A percentile compares a stretch with the other conserved stretches of the same genome.
Evolutionary conservation across 1,140 invertebrate genomes (phyloP).

Genomic region (Zaprionus camerounensis): DNA sequence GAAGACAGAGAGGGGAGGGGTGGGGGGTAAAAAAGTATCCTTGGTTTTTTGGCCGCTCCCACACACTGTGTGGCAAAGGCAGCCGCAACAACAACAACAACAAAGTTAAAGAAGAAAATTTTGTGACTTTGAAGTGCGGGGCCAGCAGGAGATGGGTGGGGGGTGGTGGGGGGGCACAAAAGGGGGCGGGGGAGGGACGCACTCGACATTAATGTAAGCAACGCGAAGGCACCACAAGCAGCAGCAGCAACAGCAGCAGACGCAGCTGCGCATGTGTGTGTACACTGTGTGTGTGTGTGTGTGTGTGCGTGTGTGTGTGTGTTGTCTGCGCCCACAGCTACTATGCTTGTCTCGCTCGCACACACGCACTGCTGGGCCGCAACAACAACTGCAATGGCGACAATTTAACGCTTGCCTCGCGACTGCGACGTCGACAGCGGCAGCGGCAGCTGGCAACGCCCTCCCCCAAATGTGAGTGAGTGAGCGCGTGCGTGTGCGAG

Average conservation of each 20-base stretch:
- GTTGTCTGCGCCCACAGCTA: not conserved
- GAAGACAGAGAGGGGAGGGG: not conserved
- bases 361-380: constrained; percentile 9
- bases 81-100: constrained; percentile 20
- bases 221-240: constrained; percentile 41
- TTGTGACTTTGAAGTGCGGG: constrained; percentile 74
- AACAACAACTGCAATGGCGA: constrained; percentile 69
- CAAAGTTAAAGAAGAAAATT: constrained; percentile 45
- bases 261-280: not conserved
- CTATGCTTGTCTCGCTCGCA: constrained; percentile 59
- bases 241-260: not conserved
- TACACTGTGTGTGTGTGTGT: not conserved
- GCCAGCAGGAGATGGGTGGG: constrained; percentile 32
- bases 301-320: not conserved
- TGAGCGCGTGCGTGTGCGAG: constrained; percentile 15
- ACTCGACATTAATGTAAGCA: constrained; percentile 65
- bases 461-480: not conserved
- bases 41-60: constrained; percentile 20
- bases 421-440: constrained; percentile 36
- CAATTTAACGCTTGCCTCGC: constrained; percentile 59
- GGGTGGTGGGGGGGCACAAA: not conserved
- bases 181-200: constrained; percentile 28
- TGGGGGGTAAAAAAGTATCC: constrained; percentile 19
- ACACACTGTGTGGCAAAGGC: not conserved
- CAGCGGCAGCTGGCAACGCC: constrained; percentile 22